Conservation (phyloP, 2,113 vertebrate genomes). For the Nymphicus hollandicus region DNA sequence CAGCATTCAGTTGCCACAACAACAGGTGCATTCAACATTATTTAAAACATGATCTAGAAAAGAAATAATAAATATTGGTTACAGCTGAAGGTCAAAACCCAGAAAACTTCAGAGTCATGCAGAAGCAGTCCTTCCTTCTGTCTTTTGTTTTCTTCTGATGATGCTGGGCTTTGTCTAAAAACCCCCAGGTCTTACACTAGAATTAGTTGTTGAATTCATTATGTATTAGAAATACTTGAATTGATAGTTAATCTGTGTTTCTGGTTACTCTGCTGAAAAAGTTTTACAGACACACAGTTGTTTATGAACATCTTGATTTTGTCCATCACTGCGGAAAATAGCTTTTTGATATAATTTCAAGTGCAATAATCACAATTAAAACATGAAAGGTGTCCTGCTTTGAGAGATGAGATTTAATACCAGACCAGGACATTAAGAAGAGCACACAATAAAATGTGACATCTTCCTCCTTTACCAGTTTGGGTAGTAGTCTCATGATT, state of each 20-base stretch:
- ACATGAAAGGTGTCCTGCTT: background rate
- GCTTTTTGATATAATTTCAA: background rate
- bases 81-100: conserved; percentile 44
- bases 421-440: background rate
- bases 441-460: background rate
- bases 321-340: background rate
- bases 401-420: background rate
- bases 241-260: background rate
- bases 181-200: background rate
- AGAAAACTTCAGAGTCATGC: background rate
- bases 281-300: background rate
- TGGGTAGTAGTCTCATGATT: background rate
- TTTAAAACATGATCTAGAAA: conserved; percentile 31
- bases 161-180: background rate
- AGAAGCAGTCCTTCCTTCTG: background rate
- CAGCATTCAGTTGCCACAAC: conserved; percentile 49
- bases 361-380: background rate
- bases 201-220: background rate
- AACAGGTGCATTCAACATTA: conserved; percentile 55
- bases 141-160: background rate
- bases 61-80: conserved; percentile 15
- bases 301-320: background rate
- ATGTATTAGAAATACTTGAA: background rate
- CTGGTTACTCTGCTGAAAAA: background rate
- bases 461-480: background rate